Evolutionary conservation across 2,888 invertebrate species (phyloP), one percentile per base, ranked within the genome.

Genomic region (Drosophila barbarae): DNA sequence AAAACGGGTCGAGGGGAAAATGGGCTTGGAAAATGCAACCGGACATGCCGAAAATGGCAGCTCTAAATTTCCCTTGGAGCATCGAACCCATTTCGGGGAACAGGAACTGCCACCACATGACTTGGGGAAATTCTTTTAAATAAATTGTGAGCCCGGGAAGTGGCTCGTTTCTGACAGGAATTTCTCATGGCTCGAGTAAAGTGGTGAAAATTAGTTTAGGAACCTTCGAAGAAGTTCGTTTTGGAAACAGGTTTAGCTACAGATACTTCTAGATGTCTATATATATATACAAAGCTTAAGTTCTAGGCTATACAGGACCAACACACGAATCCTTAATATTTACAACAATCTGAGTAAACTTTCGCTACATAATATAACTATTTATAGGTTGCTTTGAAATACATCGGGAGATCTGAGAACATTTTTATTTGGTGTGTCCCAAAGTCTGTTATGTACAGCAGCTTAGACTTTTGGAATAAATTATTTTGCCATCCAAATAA

Each of bases 41-140:
- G 74, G 77, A 76, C 74, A 79, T 64, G 70, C 64, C 59, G 55
- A 60, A 72, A 72, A 65, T 63, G 49, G 71, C 42, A 71, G 66
- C 65, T 60, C 30, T 72, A 60, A 58, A 53, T 54, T 46, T 53
- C 32, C 23, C 47, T 38, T 13, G 32, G 60, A 41, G 60, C 68
- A 68, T 50, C 39, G 54, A 68, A 68, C 68, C 59, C 67, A 67
- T 69, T 65, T 51, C 41, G 41, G 55, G 35, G 38, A 34, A 66
- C 50, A 64, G 57, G 57, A 57, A 65, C 57, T 50, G 38, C 44
- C 46, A 56, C 66, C 46, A 65, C 66, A 68, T 67, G 71, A 65
- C 50, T 65, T 58, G 56, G 36, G 28, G 44, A 55, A 73, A 71
- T 52, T 64, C 59, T 39, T 15, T 28, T 34, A 49, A 61, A 64